A percentile compares a stretch with the other conserved stretches of the same genome.
Evolutionary conservation across 2,888 invertebrate genomes (phyloP).

Genomic region (Spodoptera picta): DNA sequence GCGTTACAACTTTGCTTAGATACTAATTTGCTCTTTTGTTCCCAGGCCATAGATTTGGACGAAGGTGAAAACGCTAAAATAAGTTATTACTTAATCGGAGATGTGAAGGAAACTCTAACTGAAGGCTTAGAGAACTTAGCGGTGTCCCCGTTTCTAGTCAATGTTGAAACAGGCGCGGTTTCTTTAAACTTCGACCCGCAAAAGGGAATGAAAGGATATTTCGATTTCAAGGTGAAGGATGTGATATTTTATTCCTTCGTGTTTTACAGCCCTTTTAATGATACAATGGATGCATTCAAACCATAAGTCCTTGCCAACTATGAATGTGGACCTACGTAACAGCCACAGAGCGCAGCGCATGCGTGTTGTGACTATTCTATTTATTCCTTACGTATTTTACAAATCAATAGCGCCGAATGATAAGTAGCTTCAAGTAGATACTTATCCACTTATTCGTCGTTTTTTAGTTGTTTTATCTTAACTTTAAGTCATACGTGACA

Average conservation of each 20-base stretch:
- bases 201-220: constrained; percentile 98
- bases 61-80: constrained; percentile 92
- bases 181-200: constrained; percentile 98
- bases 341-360: constrained; percentile 22
- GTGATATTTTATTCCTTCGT: not conserved
- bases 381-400: constrained; percentile 18
- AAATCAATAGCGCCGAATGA: constrained; percentile 35
- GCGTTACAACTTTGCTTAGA: too few species aligned
- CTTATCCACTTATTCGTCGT: constrained; percentile 26
- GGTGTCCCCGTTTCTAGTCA: constrained; percentile 94
- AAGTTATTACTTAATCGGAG: constrained; percentile 93
- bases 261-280: too few species aligned
- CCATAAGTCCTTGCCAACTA: constrained; percentile 39
- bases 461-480: constrained; percentile 20
- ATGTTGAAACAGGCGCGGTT: constrained; percentile 94
- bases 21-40: not conserved
- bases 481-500: constrained; percentile 7
- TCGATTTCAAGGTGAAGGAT: constrained; percentile 93
- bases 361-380: constrained; percentile 24
- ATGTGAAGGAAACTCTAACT: constrained; percentile 94
- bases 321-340: constrained; percentile 2
- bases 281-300: too few species aligned
- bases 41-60: constrained; percentile 93
- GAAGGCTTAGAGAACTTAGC: constrained; percentile 95
- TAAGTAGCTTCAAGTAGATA: constrained; percentile 26